Evolutionary conservation across 2,113 vertebrate species (phyloP).

Genomic region (Oostethus manadensis): DNA sequence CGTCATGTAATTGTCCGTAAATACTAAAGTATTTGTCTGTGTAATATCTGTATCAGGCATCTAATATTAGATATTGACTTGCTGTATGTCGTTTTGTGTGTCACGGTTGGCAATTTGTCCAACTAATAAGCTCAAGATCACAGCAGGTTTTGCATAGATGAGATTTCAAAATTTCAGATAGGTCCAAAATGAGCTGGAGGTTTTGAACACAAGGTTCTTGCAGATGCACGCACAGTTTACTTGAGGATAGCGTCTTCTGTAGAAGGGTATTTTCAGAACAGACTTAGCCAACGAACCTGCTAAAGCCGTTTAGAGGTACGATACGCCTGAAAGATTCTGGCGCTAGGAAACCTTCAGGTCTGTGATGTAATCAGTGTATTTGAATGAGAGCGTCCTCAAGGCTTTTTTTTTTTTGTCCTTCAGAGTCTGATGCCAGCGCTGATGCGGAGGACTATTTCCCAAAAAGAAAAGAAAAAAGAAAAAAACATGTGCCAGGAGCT

Average conservation of each 20-base stretch:
- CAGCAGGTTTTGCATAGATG: too few species aligned
- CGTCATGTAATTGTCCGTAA: too few species aligned
- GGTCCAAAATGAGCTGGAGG: too few species aligned
- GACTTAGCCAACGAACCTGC: slow-evolving; percentile 1
- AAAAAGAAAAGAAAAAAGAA: background rate
- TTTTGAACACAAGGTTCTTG: too few species aligned
- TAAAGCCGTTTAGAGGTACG: slow-evolving; percentile 1
- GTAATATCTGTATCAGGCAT: too few species aligned
- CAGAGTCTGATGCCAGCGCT: background rate
- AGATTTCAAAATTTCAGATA: too few species aligned
- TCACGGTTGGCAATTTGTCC: too few species aligned
- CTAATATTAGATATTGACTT: too few species aligned
- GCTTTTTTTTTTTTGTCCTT: slow-evolving; percentile 6
- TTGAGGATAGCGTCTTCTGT: background rate
- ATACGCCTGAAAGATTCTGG: background rate
- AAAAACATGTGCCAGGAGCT: background rate
- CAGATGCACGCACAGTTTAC: background rate
- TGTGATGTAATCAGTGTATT: slow-evolving; percentile 8
- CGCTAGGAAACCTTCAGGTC: slow-evolving; percentile 4
- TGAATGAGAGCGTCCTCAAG: slow-evolving; percentile 9
- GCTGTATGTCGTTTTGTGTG: too few species aligned
- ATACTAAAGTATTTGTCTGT: too few species aligned
- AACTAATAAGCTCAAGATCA: too few species aligned
- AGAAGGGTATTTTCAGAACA: background rate
- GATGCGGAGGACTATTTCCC: slow-evolving; percentile 2